Conservation (phyloP, 37 sponge, comb jelly and placozoan species). For the Spongilla lacustris region DNA sequence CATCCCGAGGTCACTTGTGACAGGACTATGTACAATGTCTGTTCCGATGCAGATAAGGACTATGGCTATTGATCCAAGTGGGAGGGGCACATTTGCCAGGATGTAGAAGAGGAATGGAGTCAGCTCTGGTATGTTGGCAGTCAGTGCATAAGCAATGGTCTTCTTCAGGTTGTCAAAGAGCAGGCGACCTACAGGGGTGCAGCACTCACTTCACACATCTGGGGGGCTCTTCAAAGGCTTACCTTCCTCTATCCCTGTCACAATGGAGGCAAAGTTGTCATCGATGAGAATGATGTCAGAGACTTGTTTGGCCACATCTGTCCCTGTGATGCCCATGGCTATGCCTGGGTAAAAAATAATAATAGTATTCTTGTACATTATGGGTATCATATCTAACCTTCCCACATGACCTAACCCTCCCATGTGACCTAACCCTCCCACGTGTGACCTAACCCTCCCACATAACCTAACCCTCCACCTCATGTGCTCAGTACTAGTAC, state of each 20-base stretch:
- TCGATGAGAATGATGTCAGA: constrained; percentile 98
- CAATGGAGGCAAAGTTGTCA: constrained; percentile 99
- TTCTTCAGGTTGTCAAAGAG: constrained; percentile 99
- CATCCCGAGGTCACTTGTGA: background rate
- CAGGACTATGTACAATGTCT: constrained; percentile 70
- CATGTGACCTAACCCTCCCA: too few species aligned
- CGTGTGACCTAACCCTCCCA: too few species aligned
- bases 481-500: too few species aligned
- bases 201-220: background rate
- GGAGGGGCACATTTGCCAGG: constrained; percentile 84
- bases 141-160: constrained; percentile 98
- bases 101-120: constrained; percentile 95
- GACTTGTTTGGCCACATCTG: constrained; percentile 98
- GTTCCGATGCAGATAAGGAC: constrained; percentile 98
- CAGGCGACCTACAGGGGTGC: constrained; percentile 66
- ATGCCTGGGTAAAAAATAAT: constrained; percentile 61
- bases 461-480: too few species aligned
- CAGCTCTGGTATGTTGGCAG: constrained; percentile 97
- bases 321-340: constrained; percentile 99
- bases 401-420: too few species aligned
- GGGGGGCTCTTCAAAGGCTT: background rate
- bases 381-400: too few species aligned
- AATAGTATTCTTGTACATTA: too few species aligned
- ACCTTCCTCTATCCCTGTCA: constrained; percentile 97
- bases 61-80: constrained; percentile 93